phyloP scores from a whole-genome alignment of 2,888 invertebrate species.

The Embidobia sp. region DNA sequence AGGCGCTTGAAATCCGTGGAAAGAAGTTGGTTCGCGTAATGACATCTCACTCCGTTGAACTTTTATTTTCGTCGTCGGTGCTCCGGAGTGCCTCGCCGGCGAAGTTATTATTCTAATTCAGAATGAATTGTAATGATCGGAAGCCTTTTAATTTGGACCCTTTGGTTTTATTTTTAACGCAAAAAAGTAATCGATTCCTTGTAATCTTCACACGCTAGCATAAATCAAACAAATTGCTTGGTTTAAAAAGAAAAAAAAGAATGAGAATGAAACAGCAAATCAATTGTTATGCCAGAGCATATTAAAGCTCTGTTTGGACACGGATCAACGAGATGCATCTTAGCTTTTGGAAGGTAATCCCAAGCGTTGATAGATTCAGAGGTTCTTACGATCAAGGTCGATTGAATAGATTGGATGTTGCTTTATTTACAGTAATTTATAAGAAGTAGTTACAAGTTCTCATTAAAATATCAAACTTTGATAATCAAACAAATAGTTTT shows the following conservation, averaged over 20 bases:
- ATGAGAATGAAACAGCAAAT: constrained; percentile 51
- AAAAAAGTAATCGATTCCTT: constrained; percentile 57
- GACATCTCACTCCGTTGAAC: constrained; percentile 48
- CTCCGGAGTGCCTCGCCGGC: neutral
- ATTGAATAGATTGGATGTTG: constrained; percentile 2
- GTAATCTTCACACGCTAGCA: constrained; percentile 60
- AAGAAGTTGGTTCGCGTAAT: constrained; percentile 34
- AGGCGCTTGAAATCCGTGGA: constrained; percentile 41
- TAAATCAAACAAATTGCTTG: constrained; percentile 58
- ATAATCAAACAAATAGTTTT: too few relatives aligned
- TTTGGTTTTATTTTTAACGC: constrained; percentile 23
- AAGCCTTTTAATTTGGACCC: constrained; percentile 36
- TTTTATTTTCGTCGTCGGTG: too few relatives aligned
- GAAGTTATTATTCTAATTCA: constrained; percentile 25
- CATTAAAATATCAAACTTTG: too few relatives aligned
- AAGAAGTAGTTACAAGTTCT: too few relatives aligned
- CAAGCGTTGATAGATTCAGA: constrained; percentile 51
- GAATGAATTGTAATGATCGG: constrained; percentile 26
- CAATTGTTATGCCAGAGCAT: constrained; percentile 46
- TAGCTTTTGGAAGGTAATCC: constrained; percentile 47
- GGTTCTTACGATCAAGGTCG: constrained; percentile 19
- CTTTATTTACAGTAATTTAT: neutral
- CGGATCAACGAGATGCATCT: constrained; percentile 58
- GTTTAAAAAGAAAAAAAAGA: constrained; percentile 43
- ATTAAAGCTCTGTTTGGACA: constrained; percentile 62